A percentile compares a stretch with the other conserved stretches of the same genome.
phyloP scores from a whole-genome alignment of 2,888 invertebrate species.

The Sepiola atlantica region DNA sequence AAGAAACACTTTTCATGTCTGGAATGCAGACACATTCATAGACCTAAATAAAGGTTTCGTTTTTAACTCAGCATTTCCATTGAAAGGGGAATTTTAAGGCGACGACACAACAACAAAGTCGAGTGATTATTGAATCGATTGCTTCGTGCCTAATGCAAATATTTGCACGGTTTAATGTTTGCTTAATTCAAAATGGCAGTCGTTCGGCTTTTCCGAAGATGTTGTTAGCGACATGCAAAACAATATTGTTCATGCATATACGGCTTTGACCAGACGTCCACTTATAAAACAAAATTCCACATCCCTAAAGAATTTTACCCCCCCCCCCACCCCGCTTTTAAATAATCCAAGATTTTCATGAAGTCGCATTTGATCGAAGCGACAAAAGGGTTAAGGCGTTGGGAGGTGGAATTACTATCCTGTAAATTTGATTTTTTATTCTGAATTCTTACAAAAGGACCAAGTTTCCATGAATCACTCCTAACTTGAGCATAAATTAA shows the following conservation, averaged over 20 bases:
- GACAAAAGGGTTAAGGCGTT: not conserved
- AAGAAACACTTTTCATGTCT: no score
- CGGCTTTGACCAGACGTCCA: not conserved
- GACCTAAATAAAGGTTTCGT: not conserved
- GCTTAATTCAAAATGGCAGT: not conserved
- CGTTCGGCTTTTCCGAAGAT: not conserved
- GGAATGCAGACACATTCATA: no score
- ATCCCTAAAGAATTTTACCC: not conserved
- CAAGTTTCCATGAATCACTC: no score
- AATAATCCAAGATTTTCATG: not conserved
- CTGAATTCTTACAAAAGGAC: no score
- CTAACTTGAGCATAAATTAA: no score
- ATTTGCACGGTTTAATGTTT: not conserved
- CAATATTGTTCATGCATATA: not conserved
- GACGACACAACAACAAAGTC: not conserved
- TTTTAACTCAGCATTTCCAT: not conserved
- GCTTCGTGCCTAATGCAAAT: not conserved
- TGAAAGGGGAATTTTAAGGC: not conserved
- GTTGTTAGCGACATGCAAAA: not conserved
- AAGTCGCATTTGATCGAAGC: not conserved
- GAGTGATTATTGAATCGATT: not conserved
- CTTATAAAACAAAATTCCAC: not conserved
- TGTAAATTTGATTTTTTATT: not conserved
- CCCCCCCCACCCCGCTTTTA: not conserved
- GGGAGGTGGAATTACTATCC: not conserved